Base-by-base conservation (phyloP, 2,888 invertebrate species). In the Apodemia zela region DNA sequence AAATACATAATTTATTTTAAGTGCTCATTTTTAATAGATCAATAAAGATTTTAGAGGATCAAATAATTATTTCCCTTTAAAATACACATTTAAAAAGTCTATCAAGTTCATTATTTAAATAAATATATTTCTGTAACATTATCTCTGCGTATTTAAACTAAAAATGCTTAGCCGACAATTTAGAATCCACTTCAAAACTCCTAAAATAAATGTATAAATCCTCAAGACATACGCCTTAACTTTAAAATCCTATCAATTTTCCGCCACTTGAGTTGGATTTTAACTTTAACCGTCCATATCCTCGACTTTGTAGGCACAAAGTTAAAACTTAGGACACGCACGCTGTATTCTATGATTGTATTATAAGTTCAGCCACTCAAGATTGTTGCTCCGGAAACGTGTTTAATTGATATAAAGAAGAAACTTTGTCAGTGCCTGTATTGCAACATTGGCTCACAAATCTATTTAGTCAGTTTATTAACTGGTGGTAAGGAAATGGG, bases 241-340 rank as follows among this genome's bases (percentile, higher is more conserved):
- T 21, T 54, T 54, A 54, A 51, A 54, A 29, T 54, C 25, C 54
- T 54, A 54, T 54, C 54, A 54, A 54, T 54, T 54, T 54, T 54
- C 54, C 15, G 54, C 21, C 25, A 54, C 54, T 54, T 29, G 29
- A 25, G 54, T 54, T 25, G 21, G 54, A 21, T 54, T 54, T 54
- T 25, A 54, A 54, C 25, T 54, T 51, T 21, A 51, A 51, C 18
- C 51, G 51, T 18, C 54, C 54, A 54, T 54, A 25, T 54, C 29
- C 54, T 57, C 25, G 54, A 57, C 54, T 29, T 57, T 29, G 29
- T 57, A 57, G 15, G 54, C 25, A 57, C 54, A 29, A 57, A 57
- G 54, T 57, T 57, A 57, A 8, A 57, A 57, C 29, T 57, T 57
- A 57, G 54, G 15, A 21, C 21, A 57, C 25, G 29, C 25, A 15